Evolutionary conservation across 2,797 vertebrate genomes (phyloP), one percentile per base, ranked within the genome.

Genomic region (Scyliorhinus canicula): DNA sequence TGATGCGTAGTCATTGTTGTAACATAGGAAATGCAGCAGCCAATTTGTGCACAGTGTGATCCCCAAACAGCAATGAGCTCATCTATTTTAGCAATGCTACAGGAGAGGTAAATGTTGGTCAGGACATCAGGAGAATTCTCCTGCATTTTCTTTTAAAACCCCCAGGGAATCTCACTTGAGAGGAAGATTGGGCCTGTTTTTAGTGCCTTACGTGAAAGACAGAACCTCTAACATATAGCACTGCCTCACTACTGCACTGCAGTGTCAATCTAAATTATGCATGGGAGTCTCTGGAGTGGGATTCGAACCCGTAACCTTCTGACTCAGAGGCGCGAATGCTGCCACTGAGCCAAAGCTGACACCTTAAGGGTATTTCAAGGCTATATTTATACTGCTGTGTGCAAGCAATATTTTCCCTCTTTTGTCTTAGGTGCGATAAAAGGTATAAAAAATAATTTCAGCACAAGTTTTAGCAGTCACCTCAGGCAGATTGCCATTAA

Each of bases 401-500:
- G 60, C 57, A 65, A 63, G 65, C n/a, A 91, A 91, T 3, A 35
- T n/a, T 44, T 91, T 63, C 60, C 7, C 60, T 91, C 60, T 65
- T 44, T 65, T 65, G 57, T 44, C 57, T 44, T 26, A 91, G 88
- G 88, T 91, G 88, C 60, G 65, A 65, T 91, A 91, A 91, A 91
- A 65, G n/a, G 19, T 65, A 11, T 91, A 93, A 94, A 93, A n/a
- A 52, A n/a, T 74, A 52, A 94, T 74, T 74, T 94, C 31, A 47
- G 47, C 21, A 74, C 44, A 52, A n/a, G 14, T 47, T 71, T 69
- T 47, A 50, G 65, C 11, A 93, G 44, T 74, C 67, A 94, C 93
- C 67, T 94, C 67, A 94, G 93, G 50, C 93, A 69, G 44, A 71
- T 94, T 94, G 65, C 4, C 47, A 74, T 52, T 94, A 94, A 94